Base-by-base conservation (phyloP, 30 jellyfish, hydroid and myxozoan genomes). In the Turritopsis rubra region DNA sequence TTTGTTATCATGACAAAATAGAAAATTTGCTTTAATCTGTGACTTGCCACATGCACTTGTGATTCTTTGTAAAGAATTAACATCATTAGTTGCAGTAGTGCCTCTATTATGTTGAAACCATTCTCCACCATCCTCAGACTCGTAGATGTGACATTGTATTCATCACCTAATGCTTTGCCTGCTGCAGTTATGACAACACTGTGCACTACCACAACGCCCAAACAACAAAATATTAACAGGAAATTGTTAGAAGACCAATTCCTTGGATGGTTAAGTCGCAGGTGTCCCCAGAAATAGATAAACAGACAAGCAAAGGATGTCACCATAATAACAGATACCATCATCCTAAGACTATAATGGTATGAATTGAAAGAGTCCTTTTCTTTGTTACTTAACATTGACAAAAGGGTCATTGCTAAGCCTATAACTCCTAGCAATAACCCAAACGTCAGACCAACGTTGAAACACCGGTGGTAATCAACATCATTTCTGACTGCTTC, bases 1-100 rank as follows among this genome's bases (percentile, higher is more conserved):
- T 68, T 68, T 7, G 77, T 68, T 8, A 68, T 68, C 28, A 27
- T 68, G 17, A 68, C 9, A 27, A 68, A 68, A 19, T 68, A 68
- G 77, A 68, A 68, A 19, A n/a, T n/a, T 68, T 68, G 77, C 77
- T 68, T 68, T 22, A 68, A 19, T 27, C 77, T n/a, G 31, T 68
- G 31, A 68, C 19, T 27, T 68, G 31, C 8, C 19, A 68, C 28
- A 7, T 68, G 28, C 16, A 68, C 77, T 41, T 5, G 60, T 13
- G 13, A 5, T 41, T 41, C 60, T 41, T 41, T 41, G 60, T 41
- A 41, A 41, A 41, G 60, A 3, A 41, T 41, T 41, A 41, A 41
- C 13, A 41, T 41, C 60, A 41, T 41, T 41, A 41, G 5, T 41
- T 41, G 60, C 60, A 41, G 60, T 3, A 5, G 9, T 41, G 60